Evolutionary conservation across 2,888 invertebrate species (phyloP).

Genomic region (Desoria tigrina): DNA sequence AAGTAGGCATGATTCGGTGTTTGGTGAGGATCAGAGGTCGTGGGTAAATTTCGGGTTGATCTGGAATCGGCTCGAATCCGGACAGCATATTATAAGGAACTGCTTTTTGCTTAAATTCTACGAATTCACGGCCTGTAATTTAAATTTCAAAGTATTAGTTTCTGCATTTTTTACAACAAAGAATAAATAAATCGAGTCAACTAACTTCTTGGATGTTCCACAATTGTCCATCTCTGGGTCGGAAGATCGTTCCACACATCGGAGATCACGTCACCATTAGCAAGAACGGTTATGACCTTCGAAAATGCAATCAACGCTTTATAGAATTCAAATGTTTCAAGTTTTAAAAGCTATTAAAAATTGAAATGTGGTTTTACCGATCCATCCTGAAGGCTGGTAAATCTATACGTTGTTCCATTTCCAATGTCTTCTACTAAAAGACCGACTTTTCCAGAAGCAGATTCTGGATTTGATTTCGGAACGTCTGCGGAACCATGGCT

Average conservation of each 20-base stretch:
- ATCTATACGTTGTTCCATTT: conserved; percentile 32
- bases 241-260: conserved; percentile 19
- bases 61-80: conserved; percentile 31
- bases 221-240: conserved; percentile 35
- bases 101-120: conserved; percentile 35
- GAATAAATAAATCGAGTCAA: neutral
- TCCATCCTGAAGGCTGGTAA: conserved; percentile 30
- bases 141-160: neutral
- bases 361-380: conserved; percentile 21
- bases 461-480: no score
- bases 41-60: conserved; percentile 38
- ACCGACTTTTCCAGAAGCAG: no score
- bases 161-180: neutral
- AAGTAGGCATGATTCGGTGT: conserved; percentile 14
- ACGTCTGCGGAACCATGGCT: no score
- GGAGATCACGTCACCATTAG: conserved; percentile 33
- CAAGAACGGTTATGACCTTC: conserved; percentile 37
- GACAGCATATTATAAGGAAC: conserved; percentile 41
- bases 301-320: no score
- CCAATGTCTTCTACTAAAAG: conserved; percentile 7
- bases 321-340: no score
- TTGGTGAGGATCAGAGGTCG: conserved; percentile 34
- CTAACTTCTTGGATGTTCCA: conserved; percentile 35
- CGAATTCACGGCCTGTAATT: conserved; percentile 23
- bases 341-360: neutral